Percentiles rank a stretch among this genome's conserved stretches.
phyloP scores from a whole-genome alignment of 2,113 vertebrate species.

The Pelecanoides urinatrix region DNA sequence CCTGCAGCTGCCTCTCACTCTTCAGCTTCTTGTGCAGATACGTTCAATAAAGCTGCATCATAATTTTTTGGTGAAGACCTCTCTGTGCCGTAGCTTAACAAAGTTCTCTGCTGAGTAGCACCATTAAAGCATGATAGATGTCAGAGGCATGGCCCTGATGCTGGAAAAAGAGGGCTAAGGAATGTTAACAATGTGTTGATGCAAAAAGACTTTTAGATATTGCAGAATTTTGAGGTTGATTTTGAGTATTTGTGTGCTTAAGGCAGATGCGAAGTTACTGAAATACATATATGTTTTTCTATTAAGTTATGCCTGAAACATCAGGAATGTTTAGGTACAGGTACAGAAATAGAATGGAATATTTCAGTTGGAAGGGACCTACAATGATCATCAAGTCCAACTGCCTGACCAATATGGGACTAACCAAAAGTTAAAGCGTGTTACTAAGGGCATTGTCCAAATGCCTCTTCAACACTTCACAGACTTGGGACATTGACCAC shows the following conservation, averaged over 20 bases:
- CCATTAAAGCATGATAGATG: background rate
- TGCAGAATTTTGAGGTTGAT: background rate
- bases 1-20: background rate
- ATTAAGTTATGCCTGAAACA: background rate
- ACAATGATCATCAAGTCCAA: background rate
- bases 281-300: background rate
- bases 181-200: background rate
- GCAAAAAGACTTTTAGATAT: background rate
- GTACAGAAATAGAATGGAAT: background rate
- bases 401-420: background rate
- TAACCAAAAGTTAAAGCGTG: background rate
- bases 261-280: background rate
- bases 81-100: background rate
- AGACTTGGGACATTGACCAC: background rate
- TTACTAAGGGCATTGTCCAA: background rate
- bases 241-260: background rate
- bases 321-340: background rate
- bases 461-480: background rate
- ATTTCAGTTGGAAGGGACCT: background rate
- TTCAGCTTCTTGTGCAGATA: conserved; percentile 1
- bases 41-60: background rate
- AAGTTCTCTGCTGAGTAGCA: background rate
- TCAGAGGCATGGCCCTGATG: background rate
- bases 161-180: background rate
- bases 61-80: background rate